Evolutionary conservation across 2,888 invertebrate species (phyloP).

Genomic region (Lissonota sp.): DNA sequence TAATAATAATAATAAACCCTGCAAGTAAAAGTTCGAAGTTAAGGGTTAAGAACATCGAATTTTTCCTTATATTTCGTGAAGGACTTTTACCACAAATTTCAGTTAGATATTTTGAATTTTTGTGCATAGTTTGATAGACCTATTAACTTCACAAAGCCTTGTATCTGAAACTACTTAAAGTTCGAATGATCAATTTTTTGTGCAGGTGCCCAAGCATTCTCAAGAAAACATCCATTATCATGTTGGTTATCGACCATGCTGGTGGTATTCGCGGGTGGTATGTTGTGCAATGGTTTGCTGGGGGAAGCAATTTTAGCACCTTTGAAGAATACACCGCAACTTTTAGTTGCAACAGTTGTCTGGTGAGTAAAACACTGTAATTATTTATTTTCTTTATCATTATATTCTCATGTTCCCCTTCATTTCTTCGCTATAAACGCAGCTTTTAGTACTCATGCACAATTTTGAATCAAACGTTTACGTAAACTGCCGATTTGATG

Average conservation of each 20-base stretch:
- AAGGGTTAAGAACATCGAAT: too few relatives aligned
- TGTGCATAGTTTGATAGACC: too few relatives aligned
- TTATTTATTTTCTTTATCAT: conserved; percentile 7
- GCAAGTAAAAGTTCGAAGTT: too few relatives aligned
- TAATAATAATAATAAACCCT: too few relatives aligned
- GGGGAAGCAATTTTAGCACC: conserved; percentile 98
- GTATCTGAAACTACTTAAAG: too few relatives aligned
- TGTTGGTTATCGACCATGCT: conserved; percentile 99
- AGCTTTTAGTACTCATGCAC: neutral
- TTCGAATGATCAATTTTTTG: conserved; percentile 13
- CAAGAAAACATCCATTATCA: conserved; percentile 97
- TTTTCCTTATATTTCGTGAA: too few relatives aligned
- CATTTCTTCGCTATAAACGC: neutral
- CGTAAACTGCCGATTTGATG: too few relatives aligned
- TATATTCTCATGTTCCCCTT: neutral
- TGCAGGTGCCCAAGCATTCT: conserved; percentile 94
- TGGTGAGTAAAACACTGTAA: conserved; percentile 88
- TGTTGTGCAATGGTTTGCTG: conserved; percentile 97
- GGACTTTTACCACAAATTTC: too few relatives aligned
- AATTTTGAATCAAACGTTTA: neutral
- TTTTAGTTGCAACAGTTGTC: conserved; percentile 95
- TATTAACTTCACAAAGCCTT: too few relatives aligned
- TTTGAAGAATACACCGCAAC: conserved; percentile 97
- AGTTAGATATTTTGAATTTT: too few relatives aligned
- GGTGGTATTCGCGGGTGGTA: conserved; percentile 98